Percentiles rank a stretch among this genome's conserved stretches.
Conservation (phyloP, 2,797 vertebrate species). For the Sebastes variabilis region DNA sequence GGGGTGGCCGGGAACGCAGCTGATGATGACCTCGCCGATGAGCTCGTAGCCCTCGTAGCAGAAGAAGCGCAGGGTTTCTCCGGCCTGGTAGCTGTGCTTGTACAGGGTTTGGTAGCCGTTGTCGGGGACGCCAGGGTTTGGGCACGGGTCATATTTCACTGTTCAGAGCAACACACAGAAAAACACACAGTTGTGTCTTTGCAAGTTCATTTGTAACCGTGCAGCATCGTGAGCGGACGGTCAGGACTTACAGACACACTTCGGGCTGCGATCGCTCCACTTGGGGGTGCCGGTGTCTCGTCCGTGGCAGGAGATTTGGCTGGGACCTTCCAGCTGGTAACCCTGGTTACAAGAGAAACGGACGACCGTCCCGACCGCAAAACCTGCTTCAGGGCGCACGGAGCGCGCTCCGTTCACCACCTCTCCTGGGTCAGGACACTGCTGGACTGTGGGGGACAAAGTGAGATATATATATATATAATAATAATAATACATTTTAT, state of each 20-base stretch:
- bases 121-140: slow-evolving; percentile 92
- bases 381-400: slow-evolving; percentile 87
- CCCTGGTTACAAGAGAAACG: slow-evolving; percentile 93
- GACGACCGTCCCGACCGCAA: slow-evolving; percentile 89
- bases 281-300: slow-evolving; percentile 92
- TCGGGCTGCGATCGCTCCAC: slow-evolving; percentile 94
- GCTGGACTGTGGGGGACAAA: slow-evolving; percentile 82
- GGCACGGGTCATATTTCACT: slow-evolving; percentile 92
- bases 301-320: slow-evolving; percentile 90
- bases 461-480: too few species aligned
- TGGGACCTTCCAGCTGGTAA: slow-evolving; percentile 91
- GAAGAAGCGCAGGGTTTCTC: slow-evolving; percentile 93
- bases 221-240: neutral
- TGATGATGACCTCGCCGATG: slow-evolving; percentile 92
- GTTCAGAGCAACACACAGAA: slow-evolving; percentile 6
- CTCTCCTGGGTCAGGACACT: slow-evolving; percentile 91
- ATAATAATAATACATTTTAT: too few species aligned
- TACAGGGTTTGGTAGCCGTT: slow-evolving; percentile 95
- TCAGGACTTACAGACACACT: slow-evolving; percentile 91
- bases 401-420: slow-evolving; percentile 91
- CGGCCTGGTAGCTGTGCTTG: slow-evolving; percentile 94
- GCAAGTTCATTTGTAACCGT: neutral
- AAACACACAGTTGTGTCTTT: neutral
- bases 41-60: slow-evolving; percentile 95
- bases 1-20: slow-evolving; percentile 90